Conservation (phyloP, 2,113 vertebrate species). For the Sakesphorus luctuosus region DNA sequence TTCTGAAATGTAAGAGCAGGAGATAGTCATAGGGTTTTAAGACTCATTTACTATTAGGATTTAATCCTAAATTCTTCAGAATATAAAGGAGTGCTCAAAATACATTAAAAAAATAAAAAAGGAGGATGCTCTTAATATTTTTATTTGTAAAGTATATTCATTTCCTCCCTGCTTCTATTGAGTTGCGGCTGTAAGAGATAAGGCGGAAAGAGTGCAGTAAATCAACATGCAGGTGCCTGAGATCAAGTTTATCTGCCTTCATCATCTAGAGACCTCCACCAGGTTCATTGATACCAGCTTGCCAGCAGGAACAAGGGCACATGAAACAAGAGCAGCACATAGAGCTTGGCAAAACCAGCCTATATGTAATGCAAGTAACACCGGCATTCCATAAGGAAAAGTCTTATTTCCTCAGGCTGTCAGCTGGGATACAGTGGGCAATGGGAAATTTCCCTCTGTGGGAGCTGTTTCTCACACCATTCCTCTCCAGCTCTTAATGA, state of each 20-base stretch:
- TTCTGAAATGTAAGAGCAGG: too few relatives aligned
- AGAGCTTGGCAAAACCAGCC: neutral
- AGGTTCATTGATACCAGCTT: neutral
- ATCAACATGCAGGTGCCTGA: neutral
- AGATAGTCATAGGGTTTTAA: too few relatives aligned
- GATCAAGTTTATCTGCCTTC: neutral
- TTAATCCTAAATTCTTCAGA: too few relatives aligned
- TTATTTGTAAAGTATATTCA: neutral
- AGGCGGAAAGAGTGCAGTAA: neutral
- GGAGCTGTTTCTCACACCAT: constrained; percentile 71
- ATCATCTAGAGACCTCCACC: neutral
- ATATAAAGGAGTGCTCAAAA: too few relatives aligned
- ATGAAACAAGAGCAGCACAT: neutral
- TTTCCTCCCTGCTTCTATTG: neutral
- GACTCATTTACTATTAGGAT: too few relatives aligned
- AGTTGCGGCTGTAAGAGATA: neutral
- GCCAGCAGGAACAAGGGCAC: neutral
- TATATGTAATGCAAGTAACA: neutral
- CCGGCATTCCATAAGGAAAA: neutral
- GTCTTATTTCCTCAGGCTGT: constrained; percentile 75
- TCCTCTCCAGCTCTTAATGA: constrained; percentile 66
- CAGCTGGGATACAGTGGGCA: constrained; percentile 75
- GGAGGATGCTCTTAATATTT: neutral
- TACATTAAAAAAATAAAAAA: neutral
- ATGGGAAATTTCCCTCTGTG: constrained; percentile 83